Evolutionary conservation across 2,113 vertebrate species (phyloP), one percentile per base, ranked within the genome.

Genomic region (Orthonyx spaldingii): DNA sequence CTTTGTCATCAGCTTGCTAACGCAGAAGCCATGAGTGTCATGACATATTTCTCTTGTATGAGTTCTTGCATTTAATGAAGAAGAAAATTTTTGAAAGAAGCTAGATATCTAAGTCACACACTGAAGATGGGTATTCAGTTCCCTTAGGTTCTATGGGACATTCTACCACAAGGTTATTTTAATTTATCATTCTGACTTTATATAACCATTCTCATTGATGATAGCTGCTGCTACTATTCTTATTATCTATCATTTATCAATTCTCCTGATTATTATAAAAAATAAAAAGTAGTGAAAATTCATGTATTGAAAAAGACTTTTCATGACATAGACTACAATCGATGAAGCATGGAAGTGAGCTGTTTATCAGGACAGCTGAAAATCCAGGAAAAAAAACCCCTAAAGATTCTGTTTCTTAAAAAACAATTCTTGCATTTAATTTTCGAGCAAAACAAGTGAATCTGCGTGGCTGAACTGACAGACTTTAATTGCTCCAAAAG

Each of bases 401-500:
- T 50, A 95, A 89, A 81, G 12, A 74, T 74, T 90, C 11, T 61
- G 13, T 44, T 71, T 84, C 33, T 59, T 84, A 44, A 95, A 97
- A 88, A 47, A 5, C 27, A 94, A 79, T 70, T 19, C 16, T 52
- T 47, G 26, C 28, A 42, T 80, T 81, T 95, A 8, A 55, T 59
- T 93, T 96, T 66, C 72, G 44, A 96, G 37, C 27, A 64, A 61
- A 91, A 87, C 39, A 87, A 87, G 57, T n/a, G 61, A 63, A 84
- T 39, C 22, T 64, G 9, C 79, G 39, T 60, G 69, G 66, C 63
- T 95, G 59, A 93, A 69, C 66, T 88, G 66, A 60, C 57, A 92
- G 60, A 49, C 24, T 85, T 87, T 90, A 96, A 95, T 93, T 97
- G 91, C 66, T 96, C 23, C 16, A 79, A 66, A 95, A 95, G 52